Base-by-base conservation (phyloP, 2,888 invertebrate genomes). In the Caenorhabditis sp. region DNA sequence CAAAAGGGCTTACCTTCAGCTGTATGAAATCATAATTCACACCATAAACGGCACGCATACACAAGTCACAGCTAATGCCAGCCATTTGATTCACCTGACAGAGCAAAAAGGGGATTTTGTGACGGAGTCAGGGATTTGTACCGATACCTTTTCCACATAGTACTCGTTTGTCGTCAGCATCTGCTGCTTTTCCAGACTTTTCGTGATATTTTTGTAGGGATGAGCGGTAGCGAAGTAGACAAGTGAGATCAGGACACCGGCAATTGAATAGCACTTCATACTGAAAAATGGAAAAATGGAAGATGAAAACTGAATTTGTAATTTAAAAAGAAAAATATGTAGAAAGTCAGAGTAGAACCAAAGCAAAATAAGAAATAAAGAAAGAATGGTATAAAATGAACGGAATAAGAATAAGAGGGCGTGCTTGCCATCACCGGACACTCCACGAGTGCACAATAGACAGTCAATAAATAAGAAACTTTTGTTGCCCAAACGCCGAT, bases 21-120 rank as follows among this genome's bases (percentile, higher is more conserved):
- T 82, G 82, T 61, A 82, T 80, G 65, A 87, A 85, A 68, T 87
- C 85, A 80, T 86, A 87, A 81, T 86, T 86, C 53, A 87, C 78
- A 18, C 87, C 87, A 82, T 86, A 85, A 78, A 87, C 80, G 13
- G 87, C 86, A 32, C 82, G 83, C 78, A 87, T 67, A 61, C 87
- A 87, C 82, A 87, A 80, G 58, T 87, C 87, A 60, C 87, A 87
- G 61, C 85, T 85, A 37, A 87, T 83, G 51, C 87, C 83, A 35
- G 83, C 83, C 65, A 85, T 61, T 70, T 83, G 82, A 64, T 82
- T 85, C 61, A 85, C 71, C 85, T 85, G 76, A 60, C 74, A 78
- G 22, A 61, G 24, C 13, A 51, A 58, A 37, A 77, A n/a, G n/a
- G 20, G 50, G 67, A 53, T 55, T 67, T 67, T 28, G 28, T 40